Conservation (phyloP, 2,888 invertebrate genomes). For the Brachynemurus nebulosus region DNA sequence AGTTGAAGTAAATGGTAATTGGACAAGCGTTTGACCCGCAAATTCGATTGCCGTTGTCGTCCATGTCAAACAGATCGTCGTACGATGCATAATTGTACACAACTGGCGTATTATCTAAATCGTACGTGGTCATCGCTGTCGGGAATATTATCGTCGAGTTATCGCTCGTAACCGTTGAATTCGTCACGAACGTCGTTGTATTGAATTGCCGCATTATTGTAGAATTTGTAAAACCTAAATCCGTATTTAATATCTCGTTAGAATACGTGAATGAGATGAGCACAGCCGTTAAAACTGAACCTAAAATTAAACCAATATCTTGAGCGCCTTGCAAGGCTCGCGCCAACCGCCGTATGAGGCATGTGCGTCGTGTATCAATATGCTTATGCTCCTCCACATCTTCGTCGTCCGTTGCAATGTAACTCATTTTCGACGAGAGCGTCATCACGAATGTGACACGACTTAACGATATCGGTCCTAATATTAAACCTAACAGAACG, state of each 20-base stretch:
- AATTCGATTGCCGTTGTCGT: slow-evolving; percentile 38
- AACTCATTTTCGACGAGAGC: slow-evolving; percentile 31
- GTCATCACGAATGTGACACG: slow-evolving; percentile 32
- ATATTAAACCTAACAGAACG: slow-evolving; percentile 39
- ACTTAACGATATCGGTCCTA: slow-evolving; percentile 31
- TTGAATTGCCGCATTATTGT: neutral
- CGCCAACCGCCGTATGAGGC: slow-evolving; percentile 34
- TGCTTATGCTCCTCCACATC: slow-evolving; percentile 26
- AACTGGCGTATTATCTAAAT: slow-evolving; percentile 7
- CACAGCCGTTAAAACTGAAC: slow-evolving; percentile 36
- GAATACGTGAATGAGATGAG: slow-evolving; percentile 29
- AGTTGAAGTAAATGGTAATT: slow-evolving; percentile 15
- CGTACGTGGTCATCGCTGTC: neutral
- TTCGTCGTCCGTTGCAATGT: slow-evolving; percentile 31
- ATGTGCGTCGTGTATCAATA: slow-evolving; percentile 23
- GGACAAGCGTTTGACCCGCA: slow-evolving; percentile 46
- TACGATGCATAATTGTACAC: slow-evolving; percentile 24
- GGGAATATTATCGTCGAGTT: slow-evolving; percentile 6
- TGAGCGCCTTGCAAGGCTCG: slow-evolving; percentile 41
- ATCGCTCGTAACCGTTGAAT: slow-evolving; percentile 3
- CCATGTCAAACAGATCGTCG: slow-evolving; percentile 37
- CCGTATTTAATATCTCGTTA: neutral
- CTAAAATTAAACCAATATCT: slow-evolving; percentile 41
- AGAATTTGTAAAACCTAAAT: neutral
- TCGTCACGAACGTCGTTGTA: neutral